These are phyloP conservation scores for Scaptomyza tumidula DNA, from an alignment of 2,888 invertebrate genomes.

Conservation along the genomic window DNA sequence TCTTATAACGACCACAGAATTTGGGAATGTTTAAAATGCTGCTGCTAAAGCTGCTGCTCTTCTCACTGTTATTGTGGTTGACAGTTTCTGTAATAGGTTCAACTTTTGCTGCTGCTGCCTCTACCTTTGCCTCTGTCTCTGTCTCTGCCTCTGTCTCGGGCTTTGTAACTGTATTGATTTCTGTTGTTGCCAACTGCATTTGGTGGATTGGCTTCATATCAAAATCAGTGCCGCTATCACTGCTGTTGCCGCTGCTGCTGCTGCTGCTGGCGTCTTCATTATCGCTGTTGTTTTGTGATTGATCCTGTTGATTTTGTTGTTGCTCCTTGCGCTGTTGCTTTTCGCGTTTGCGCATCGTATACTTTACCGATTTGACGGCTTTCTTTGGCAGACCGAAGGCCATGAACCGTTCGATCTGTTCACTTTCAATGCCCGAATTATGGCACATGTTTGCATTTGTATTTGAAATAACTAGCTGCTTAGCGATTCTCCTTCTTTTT, in stretches of 20 bases:
- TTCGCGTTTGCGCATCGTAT: constrained; percentile 80
- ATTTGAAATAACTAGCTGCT: constrained; percentile 15
- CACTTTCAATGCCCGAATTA: constrained; percentile 80
- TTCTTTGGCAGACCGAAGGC: constrained; percentile 83
- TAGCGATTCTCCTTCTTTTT: constrained; percentile 24
- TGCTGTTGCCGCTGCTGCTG: constrained; percentile 32
- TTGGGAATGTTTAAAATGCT: constrained; percentile 57
- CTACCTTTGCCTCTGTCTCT: neutral
- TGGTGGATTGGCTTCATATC: constrained; percentile 31
- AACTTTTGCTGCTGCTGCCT: constrained; percentile 2
- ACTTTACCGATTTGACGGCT: constrained; percentile 80
- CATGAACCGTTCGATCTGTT: constrained; percentile 82
- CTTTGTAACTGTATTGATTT: constrained; percentile 1
- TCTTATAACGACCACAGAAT: constrained; percentile 65
- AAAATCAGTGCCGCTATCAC: constrained; percentile 52
- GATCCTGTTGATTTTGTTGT: constrained; percentile 29
- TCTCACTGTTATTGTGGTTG: constrained; percentile 28
- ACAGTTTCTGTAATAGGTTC: constrained; percentile 7
- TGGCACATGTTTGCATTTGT: constrained; percentile 82
- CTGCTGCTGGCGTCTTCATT: constrained; percentile 17
- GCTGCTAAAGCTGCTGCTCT: constrained; percentile 26
- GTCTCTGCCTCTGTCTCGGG: neutral
- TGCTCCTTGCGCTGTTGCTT: constrained; percentile 49
- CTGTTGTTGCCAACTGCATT: constrained; percentile 6
- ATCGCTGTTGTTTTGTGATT: constrained; percentile 38